Evolutionary conservation across 2,113 vertebrate species (phyloP).

Genomic region (Cryptoleucopteryx plumbea): DNA sequence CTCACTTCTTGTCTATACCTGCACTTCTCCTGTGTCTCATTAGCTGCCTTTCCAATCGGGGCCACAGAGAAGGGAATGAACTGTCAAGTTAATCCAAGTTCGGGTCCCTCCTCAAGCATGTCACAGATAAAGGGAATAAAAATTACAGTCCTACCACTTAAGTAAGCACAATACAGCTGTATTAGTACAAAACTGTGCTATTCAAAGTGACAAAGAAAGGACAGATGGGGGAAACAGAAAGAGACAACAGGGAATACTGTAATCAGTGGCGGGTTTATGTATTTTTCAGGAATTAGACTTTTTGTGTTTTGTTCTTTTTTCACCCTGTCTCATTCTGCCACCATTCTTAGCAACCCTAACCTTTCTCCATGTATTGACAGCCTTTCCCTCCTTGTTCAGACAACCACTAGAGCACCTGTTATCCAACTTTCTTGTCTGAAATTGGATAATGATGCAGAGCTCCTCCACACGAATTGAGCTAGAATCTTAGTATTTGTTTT

Average conservation of each 20-base stretch:
- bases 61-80: background rate
- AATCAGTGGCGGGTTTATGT: background rate
- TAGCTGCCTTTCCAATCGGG: background rate
- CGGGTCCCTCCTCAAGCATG: background rate
- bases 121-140: background rate
- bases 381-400: background rate
- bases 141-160: background rate
- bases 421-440: background rate
- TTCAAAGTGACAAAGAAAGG: background rate
- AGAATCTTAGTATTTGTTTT: background rate
- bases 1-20: background rate
- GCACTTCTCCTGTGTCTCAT: background rate
- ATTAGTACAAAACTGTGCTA: background rate
- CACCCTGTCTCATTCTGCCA: background rate
- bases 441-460: background rate
- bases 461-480: background rate
- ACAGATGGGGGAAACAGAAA: background rate
- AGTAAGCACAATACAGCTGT: background rate
- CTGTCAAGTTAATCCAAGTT: background rate
- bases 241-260: background rate
- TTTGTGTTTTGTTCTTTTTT: background rate
- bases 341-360: background rate
- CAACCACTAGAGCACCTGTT: background rate
- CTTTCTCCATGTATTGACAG: background rate
- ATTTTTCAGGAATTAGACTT: background rate